A percentile compares a stretch with the other conserved stretches of the same genome.
Evolutionary conservation across 2,888 invertebrate genomes (phyloP).

Genomic region (Stomorhina lunata): DNA sequence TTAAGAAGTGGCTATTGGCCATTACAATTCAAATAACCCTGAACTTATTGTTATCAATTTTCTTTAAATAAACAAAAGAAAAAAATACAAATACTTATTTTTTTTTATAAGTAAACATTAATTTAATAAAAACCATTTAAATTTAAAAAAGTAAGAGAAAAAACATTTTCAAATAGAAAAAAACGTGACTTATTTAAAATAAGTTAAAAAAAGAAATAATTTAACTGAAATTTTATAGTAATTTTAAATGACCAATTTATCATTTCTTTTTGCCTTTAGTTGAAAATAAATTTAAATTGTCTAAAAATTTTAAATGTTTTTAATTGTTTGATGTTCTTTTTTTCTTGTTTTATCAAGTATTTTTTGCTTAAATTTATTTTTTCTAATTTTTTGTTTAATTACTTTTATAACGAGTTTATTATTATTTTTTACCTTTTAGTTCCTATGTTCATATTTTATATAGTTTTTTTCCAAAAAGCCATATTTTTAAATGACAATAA

Average conservation of each 20-base stretch:
- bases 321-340: neutral
- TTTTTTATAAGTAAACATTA: neutral
- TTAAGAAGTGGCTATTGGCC: neutral
- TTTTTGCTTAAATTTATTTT: neutral
- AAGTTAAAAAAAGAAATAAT: neutral
- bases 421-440: no score
- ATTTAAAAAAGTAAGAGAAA: no score
- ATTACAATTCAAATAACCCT: slow-evolving; percentile 6
- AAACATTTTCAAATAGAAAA: no score
- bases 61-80: no score
- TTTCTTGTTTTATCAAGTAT: neutral
- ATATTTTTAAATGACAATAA: neutral
- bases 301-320: neutral
- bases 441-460: neutral
- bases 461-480: no score
- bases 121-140: no score
- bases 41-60: slow-evolving; percentile 37
- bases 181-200: slow-evolving; percentile 22
- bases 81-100: neutral
- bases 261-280: no score
- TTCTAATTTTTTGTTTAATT: neutral
- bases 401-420: slow-evolving; percentile 14
- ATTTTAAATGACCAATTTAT: no score
- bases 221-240: neutral
- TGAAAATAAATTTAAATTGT: no score